Percentiles rank a stretch among this genome's conserved stretches.
phyloP scores from a whole-genome alignment of 2,113 vertebrate genomes.

The Anseranas semipalmata region DNA sequence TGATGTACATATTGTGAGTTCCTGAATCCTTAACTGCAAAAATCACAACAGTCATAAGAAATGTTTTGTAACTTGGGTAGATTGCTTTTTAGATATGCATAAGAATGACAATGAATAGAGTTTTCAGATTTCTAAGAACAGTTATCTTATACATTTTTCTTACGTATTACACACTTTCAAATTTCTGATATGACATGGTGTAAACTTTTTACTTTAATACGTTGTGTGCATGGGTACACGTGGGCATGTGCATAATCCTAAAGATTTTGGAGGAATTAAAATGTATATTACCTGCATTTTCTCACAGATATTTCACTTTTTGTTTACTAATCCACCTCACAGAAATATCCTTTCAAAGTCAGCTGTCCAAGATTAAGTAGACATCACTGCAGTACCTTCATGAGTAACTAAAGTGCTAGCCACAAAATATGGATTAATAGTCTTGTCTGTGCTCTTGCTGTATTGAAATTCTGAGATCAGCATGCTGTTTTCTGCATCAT shows the following conservation, averaged over 20 bases:
- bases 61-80: conserved; percentile 57
- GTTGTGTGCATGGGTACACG: neutral
- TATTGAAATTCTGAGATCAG: neutral
- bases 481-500: neutral
- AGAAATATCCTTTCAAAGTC: neutral
- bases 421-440: neutral
- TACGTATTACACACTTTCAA: conserved; percentile 28
- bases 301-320: conserved; percentile 1
- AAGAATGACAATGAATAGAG: conserved; percentile 27
- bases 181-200: conserved; percentile 22
- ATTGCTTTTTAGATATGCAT: conserved; percentile 59
- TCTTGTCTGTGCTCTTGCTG: neutral
- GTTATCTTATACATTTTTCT: conserved; percentile 54
- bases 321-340: neutral
- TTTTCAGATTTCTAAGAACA: conserved; percentile 36
- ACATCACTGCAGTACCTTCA: neutral
- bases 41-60: conserved; percentile 50
- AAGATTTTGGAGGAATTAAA: conserved; percentile 38
- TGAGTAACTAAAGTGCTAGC: neutral
- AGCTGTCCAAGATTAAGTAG: neutral
- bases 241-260: neutral
- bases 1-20: conserved; percentile 57
- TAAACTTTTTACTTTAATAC: conserved; percentile 49
- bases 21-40: conserved; percentile 59
- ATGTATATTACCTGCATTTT: conserved; percentile 11